Evolutionary conservation across 2,888 invertebrate genomes (phyloP).

Genomic region (Cephus pygmeus): DNA sequence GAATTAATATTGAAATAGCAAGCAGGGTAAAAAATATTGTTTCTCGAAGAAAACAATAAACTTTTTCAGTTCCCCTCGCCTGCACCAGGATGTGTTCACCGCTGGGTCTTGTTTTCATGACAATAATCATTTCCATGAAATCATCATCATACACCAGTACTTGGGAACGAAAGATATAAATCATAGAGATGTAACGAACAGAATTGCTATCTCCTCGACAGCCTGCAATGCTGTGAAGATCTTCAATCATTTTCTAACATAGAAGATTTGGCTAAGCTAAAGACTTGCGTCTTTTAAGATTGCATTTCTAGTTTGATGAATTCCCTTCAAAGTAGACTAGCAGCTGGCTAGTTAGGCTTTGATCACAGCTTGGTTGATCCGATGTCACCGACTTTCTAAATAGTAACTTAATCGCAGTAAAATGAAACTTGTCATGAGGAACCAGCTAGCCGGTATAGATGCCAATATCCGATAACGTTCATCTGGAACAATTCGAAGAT

Average conservation of each 20-base stretch:
- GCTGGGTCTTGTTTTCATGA: background rate
- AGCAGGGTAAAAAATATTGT: background rate
- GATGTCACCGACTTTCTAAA: constrained; percentile 56
- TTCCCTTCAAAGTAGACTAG: background rate
- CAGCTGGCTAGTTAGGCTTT: background rate
- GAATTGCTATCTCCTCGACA: background rate
- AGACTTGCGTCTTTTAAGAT: background rate
- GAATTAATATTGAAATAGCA: background rate
- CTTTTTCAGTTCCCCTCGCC: background rate
- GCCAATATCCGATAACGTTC: constrained; percentile 82
- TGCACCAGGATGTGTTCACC: background rate
- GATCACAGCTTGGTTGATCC: background rate
- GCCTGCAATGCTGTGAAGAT: background rate
- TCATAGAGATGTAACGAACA: background rate
- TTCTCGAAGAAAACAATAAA: background rate
- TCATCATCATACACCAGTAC: background rate
- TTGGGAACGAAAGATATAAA: background rate
- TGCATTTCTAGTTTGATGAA: background rate
- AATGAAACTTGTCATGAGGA: constrained; percentile 77
- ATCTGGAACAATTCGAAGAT: constrained; percentile 70
- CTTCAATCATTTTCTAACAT: background rate
- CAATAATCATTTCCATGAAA: background rate
- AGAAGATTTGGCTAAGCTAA: background rate
- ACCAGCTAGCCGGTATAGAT: constrained; percentile 83
- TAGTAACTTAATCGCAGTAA: constrained; percentile 58